Base-by-base conservation (phyloP, 2,888 invertebrate species). In the Myathropa florea region DNA sequence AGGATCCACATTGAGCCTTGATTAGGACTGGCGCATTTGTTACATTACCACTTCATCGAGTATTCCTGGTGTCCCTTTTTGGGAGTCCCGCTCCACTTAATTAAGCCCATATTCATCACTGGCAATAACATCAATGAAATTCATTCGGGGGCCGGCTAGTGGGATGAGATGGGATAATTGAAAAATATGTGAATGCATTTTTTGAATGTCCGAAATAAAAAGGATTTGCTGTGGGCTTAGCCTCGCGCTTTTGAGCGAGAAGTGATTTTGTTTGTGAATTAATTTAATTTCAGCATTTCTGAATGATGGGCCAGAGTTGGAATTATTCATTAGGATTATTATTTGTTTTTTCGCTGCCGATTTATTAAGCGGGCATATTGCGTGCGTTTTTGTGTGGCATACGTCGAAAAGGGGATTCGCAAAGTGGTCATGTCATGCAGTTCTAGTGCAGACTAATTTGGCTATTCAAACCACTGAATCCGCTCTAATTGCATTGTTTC, bases 301-400 rank as follows among this genome's bases (percentile, higher is more conserved):
- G 64, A 24, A 3, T 36, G 24, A 36, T 36, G 18, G 73, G 21
- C n/a, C 39, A 2, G n/a, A 36, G 18, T 57, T 28, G 36, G 21
- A 75, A 64, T 57, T 64, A 57, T 64, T 64, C 73, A 64, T 36
- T 26, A 64, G 73, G 64, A 64, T 64, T 64, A 64, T 24, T 7
- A 33, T 75, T 36, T 64, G 33, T 10, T 55, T 57, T n/a, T n/a
- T n/a, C 4, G 53, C 14, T 23, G 24, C 24, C 26, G 3, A 53
- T 14, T 63, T 10, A 14, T 46, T 46, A 18, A 46, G 46, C n/a
- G 18, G 7, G 46, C 18, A 10, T 4, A 3, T 12, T 12, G 4
- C 23, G 9, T 30, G 23, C 23, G 61, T 28, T 26, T 70, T 4
- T 61, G 30, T 7, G 7, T 18, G 46, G 4, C 14, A 33, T 61